These are phyloP conservation scores for Dendrocopos noguchii DNA, from an alignment of 2,113 vertebrate genomes.

Conservation along the genomic window DNA sequence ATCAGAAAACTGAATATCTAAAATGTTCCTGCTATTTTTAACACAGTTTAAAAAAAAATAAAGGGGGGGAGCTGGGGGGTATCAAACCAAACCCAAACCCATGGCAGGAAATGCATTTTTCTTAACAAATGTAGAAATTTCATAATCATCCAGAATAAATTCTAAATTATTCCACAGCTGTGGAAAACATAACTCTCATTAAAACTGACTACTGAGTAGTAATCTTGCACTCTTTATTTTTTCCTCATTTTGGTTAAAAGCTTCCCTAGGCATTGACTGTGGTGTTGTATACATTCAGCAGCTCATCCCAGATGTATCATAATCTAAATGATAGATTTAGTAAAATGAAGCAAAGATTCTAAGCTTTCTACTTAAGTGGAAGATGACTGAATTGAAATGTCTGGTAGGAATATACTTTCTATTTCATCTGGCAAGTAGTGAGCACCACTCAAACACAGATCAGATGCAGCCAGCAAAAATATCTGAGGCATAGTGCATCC, in stretches of 20 bases:
- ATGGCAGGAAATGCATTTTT: neutral
- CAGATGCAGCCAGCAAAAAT: neutral
- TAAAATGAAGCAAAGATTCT: neutral
- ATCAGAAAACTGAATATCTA: neutral
- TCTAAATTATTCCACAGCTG: neutral
- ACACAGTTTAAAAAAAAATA: neutral
- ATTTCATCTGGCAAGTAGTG: neutral
- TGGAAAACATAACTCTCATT: neutral
- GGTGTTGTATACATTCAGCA: neutral
- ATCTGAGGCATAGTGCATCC: neutral
- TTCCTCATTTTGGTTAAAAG: neutral
- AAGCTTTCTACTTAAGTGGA: neutral
- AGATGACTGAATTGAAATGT: neutral
- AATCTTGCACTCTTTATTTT: neutral
- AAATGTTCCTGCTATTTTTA: neutral
- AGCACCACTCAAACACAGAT: neutral
- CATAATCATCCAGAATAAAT: neutral
- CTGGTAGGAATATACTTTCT: neutral
- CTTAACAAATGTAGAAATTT: neutral
- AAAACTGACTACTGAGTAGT: neutral
- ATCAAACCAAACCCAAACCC: neutral
- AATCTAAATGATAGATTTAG: neutral
- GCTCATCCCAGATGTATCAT: neutral
- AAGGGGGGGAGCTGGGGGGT: too few species aligned
- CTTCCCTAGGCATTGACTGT: neutral